Percentiles rank a stretch among this genome's conserved stretches.
These are phyloP conservation scores for Dascyllus trimaculatus DNA, from an alignment of 2,113 vertebrate genomes.

Conservation along the genomic window DNA sequence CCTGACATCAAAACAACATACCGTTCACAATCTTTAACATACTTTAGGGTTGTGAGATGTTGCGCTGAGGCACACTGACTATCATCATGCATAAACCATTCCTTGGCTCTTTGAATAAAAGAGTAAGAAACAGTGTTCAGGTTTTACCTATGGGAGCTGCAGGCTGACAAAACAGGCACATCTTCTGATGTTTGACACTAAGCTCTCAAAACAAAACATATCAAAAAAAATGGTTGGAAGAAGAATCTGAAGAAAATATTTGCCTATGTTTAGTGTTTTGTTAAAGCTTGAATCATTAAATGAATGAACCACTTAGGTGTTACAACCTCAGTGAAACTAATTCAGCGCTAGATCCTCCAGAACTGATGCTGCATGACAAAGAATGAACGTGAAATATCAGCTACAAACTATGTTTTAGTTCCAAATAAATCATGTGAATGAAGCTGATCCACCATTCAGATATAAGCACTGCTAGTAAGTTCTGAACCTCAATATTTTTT, in stretches of 20 bases:
- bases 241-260: neutral
- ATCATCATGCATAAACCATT: constrained; percentile 40
- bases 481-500: neutral
- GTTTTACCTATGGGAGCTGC: too few relatives aligned
- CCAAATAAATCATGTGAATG: neutral
- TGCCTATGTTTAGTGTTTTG: neutral
- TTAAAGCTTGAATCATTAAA: neutral
- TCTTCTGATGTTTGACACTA: constrained; percentile 1
- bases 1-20: constrained; percentile 41
- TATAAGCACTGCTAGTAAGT: neutral
- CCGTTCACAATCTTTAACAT: constrained; percentile 39
- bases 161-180: neutral
- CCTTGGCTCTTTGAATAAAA: constrained; percentile 25
- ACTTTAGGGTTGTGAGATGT: constrained; percentile 54
- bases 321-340: neutral
- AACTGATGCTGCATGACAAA: neutral
- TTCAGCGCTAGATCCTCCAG: neutral
- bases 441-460: neutral
- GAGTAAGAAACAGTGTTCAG: neutral
- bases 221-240: too few relatives aligned
- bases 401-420: neutral
- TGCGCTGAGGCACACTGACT: constrained; percentile 39
- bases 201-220: too few relatives aligned
- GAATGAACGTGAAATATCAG: neutral
- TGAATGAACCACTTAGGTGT: neutral